Evolutionary conservation across 2,113 vertebrate genomes (phyloP), one percentile per base, ranked within the genome.

Genomic region (Chaetorhynchus papuensis): DNA sequence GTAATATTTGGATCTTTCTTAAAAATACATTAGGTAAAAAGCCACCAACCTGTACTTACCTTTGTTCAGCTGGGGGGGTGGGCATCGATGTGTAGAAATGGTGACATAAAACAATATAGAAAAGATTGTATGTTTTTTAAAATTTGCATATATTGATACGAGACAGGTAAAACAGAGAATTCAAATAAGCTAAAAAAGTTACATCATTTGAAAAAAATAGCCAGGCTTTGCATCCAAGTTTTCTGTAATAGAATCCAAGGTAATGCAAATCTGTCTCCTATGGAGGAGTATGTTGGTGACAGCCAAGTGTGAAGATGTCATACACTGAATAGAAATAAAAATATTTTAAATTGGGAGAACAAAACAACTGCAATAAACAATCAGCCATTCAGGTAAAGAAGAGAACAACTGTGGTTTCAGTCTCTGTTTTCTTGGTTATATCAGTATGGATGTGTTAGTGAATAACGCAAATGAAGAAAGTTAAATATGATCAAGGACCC

Each of bases 1-100:
- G 15, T 10, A 52, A 19, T 26, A 49, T 16, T 12, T 52, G 5
- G 21, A 56, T 42, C 4, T 75, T 47, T 64, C 5, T 71, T 59
- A 91, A 31, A 90, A 66, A 89, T 11, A n/a, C 8, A 12, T 35
- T 42, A 37, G 0, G 5, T 39, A 57, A 76, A 44, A 75, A 66
- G 20, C 1, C 15, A n/a, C 65, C 12, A 57, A 7, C 6, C 0
- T 64, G 10, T 27, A 7, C 10, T 63, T 50, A 27, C 4, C 2
- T 60, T 84, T 59, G 21, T 52, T 63, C 7, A 41, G 1, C 13
- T 75, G 37, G 35, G 4, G 4, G 7, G 2, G 3, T 69, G 6
- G 6, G 1, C 7, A 78, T 20, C 0, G 0, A 31, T 50, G 4
- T 47, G 4, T 39, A 70, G 18, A 57, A 68, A 81, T 28, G 3